Evolutionary conservation across 2,888 invertebrate species (phyloP), one percentile per base, ranked within the genome.

Genomic region (Xestoiulus laeticollis): DNA sequence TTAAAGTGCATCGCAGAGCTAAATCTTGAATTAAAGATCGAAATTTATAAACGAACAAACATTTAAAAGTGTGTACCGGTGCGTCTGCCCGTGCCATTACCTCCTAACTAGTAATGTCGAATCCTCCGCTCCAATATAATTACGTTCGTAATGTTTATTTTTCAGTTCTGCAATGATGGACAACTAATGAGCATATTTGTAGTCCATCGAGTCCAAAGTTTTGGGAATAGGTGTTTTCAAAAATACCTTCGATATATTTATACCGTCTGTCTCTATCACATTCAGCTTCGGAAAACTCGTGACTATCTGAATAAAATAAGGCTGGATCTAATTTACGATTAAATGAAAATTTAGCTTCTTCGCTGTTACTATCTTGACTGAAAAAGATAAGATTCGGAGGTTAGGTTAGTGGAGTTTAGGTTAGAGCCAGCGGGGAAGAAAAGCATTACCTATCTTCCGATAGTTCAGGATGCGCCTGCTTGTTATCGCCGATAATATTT

Each of bases 281-380:
- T 87, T 90, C 90, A n/a, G 90, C 90, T 88, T 90, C 90, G 12
- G 90, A 90, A 48, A 90, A 88, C 87, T 90, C 90, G 48, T 89
- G 89, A 44, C 89, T 89, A 87, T 90, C 90, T n/a, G 90, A 90
- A 89, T 90, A 90, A 8, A 90, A 90, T 12, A 90, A 89, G 86
- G 90, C 90, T n/a, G 90, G 90, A 59, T 89, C 89, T 48, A 90
- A 89, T 22, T 38, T 59, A 38, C 78, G 87, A 43, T 78, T 33
- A 78, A 78, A 87, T 22, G 82, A 30, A 82, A 48, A 87, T 26
- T 33, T 33, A 10, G 30, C 44, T 43, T 87, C 87, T 87, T 87
- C 87, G 12, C 68, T 78, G 78, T 87, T 87, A 33, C 87, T 87
- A 78, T 87, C 87, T 26, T 59, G 87, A 87, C 87, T 87, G 53